A percentile compares a stretch with the other conserved stretches of the same genome.
phyloP scores from a whole-genome alignment of 2,888 invertebrate species.

The Hypena proboscidalis region DNA sequence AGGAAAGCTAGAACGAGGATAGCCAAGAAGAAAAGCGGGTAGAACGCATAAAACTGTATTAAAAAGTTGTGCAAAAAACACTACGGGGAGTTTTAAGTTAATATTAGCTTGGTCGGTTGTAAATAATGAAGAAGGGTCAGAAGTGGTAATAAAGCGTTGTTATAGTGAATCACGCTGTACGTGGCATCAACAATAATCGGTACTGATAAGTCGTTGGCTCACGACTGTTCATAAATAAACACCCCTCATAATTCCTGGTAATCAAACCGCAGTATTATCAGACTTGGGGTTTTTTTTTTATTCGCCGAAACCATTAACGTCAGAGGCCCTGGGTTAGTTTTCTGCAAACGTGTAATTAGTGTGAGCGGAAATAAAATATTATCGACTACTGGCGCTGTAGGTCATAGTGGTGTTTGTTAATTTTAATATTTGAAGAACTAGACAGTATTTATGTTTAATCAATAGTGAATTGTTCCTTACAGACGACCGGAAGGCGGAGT shows the following conservation, averaged over 20 bases:
- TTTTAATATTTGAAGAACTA: neutral
- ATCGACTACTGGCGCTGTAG: constrained; percentile 17
- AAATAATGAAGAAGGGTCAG: constrained; percentile 31
- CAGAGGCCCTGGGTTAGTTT: constrained; percentile 28
- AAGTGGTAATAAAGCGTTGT: constrained; percentile 43
- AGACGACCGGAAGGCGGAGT: too few species aligned
- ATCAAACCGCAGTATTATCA: constrained; percentile 54
- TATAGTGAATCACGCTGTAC: constrained; percentile 43
- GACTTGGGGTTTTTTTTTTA: constrained; percentile 46
- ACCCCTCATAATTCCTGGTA: constrained; percentile 55
- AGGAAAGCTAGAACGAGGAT: neutral
- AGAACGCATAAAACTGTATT: constrained; percentile 15
- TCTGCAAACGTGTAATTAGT: constrained; percentile 30
- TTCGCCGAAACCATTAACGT: constrained; percentile 51
- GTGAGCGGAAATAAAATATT: constrained; percentile 31
- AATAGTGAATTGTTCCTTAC: too few species aligned
- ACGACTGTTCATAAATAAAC: constrained; percentile 56
- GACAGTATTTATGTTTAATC: neutral
- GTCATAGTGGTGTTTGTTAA: neutral
- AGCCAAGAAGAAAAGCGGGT: neutral
- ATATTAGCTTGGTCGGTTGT: constrained; percentile 11
- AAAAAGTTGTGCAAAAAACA: constrained; percentile 7
- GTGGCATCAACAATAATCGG: constrained; percentile 58
- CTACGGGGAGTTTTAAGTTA: constrained; percentile 13
- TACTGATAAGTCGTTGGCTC: constrained; percentile 59